A percentile compares a stretch with the other conserved stretches of the same genome.
Evolutionary conservation across 1,140 invertebrate species (phyloP).

Genomic region (Gyrodactylus salaris): DNA sequence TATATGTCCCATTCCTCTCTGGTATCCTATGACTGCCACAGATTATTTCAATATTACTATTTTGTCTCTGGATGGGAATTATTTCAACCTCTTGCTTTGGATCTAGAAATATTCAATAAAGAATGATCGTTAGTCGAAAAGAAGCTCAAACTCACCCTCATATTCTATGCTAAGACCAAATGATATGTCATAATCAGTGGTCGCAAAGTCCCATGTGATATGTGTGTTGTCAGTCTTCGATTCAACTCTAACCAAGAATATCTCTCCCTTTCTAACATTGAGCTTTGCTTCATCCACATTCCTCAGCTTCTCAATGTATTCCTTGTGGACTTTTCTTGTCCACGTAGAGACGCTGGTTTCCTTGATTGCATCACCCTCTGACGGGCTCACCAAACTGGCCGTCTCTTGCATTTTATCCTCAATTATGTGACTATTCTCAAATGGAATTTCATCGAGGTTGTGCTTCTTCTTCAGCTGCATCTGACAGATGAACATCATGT

Average conservation of each 20-base stretch:
- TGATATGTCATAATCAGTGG: neutral
- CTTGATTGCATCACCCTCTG: too few relatives aligned
- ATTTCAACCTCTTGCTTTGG: constrained; percentile 24
- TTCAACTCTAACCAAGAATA: neutral
- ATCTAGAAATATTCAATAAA: neutral
- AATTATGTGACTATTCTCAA: too few relatives aligned
- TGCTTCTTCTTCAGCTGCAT: neutral
- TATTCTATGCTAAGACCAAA: neutral
- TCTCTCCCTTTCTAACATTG: neutral
- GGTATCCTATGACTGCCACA: constrained; percentile 82
- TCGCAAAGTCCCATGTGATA: neutral
- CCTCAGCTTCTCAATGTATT: neutral
- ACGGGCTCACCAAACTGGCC: too few relatives aligned
- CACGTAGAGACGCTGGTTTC: neutral
- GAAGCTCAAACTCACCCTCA: neutral
- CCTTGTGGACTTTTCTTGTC: neutral
- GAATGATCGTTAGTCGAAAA: neutral
- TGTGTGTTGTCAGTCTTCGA: neutral
- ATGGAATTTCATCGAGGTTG: neutral
- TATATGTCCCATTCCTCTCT: constrained; percentile 48
- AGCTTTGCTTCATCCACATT: neutral
- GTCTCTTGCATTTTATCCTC: too few relatives aligned
- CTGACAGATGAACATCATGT: neutral
- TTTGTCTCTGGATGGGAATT: constrained; percentile 63
- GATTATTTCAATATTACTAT: constrained; percentile 80